These are phyloP conservation scores for Linnaemya vulpina DNA, from an alignment of 2,888 invertebrate genomes.

Conservation along the genomic window DNA sequence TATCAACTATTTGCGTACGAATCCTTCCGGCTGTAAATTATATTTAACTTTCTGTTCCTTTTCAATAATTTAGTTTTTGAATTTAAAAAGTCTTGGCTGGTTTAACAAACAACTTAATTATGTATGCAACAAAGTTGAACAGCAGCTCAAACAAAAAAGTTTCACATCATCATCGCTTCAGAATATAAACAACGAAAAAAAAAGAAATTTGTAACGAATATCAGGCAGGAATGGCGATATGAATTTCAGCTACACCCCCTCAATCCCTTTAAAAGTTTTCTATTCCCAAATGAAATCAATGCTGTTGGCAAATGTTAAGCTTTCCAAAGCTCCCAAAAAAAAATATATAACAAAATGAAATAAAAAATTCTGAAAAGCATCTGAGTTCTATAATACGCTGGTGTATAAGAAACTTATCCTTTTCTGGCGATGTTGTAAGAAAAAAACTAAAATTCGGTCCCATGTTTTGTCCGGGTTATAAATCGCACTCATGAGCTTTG, in stretches of 20 bases:
- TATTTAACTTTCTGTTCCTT: not conserved
- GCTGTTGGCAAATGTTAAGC: too few species aligned
- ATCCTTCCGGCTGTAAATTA: not conserved
- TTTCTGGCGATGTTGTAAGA: too few species aligned
- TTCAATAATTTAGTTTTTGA: slow-evolving; percentile 38
- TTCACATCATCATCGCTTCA: slow-evolving; percentile 39
- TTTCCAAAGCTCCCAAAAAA: too few species aligned
- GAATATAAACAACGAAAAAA: slow-evolving; percentile 2
- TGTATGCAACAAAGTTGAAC: slow-evolving; percentile 55
- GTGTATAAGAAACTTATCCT: too few species aligned
- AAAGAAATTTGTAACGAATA: slow-evolving; percentile 31
- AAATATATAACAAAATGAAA: too few species aligned
- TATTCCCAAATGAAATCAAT: too few species aligned
- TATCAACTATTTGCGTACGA: not conserved
- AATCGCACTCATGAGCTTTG: too few species aligned
- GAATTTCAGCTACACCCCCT: not conserved
- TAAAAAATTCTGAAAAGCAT: too few species aligned
- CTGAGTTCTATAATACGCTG: too few species aligned
- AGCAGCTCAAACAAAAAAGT: slow-evolving; percentile 36
- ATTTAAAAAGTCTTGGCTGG: slow-evolving; percentile 41
- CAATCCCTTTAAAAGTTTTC: too few species aligned
- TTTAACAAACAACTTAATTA: slow-evolving; percentile 61
- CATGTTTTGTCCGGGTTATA: too few species aligned
- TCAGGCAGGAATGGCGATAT: not conserved
- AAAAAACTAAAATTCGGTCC: too few species aligned